Base-by-base conservation (phyloP, 2,888 invertebrate genomes). In the Germaria angustata region DNA sequence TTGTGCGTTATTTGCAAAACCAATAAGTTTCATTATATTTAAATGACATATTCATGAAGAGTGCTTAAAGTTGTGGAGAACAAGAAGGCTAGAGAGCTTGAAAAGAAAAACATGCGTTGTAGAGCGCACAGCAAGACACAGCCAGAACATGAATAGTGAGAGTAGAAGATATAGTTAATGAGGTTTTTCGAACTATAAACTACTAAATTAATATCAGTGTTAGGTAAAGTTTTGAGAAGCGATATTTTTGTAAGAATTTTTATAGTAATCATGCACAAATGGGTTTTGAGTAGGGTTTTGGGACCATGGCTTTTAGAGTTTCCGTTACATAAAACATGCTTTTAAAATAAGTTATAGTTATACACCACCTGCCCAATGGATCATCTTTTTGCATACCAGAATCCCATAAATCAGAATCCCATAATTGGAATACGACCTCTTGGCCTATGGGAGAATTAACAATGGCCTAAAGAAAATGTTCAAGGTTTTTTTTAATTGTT, bases 371-470 rank as follows among this genome's bases (percentile, higher is more conserved):
- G 93, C 96, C 96, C 92, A 96, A 94, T 92, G 93, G 94, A 93
- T 96, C 96, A 93, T 96, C 95, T 92, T 94, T 94, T 91, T 94
- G 93, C 89, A 94, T 93, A 91, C 95, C 95, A 85, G 94, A 93
- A 92, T 94, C 95, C 66, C 57, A 66, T 87, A 95, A 94, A 93
- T 96, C 96, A 94, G 94, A 96, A 93, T 96, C 96, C 95, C 95
- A 96, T 90, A 96, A 92, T 91, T 94, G 94, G 92, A 95, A 93
- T 91, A 93, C 93, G 92, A 96, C 91, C 92, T 93, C 93, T 93
- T 96, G 96, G 90, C 94, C 93, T 92, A 94, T 93, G 91, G 93
- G 93, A 89, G 95, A 95, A 92, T 93, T 94, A 93, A 83, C 79
- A 69, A 94, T 92, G 89, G 95, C 95, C 96, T 96, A 92, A 87